Conservation (phyloP, 2,797 vertebrate genomes). For the Staurois parvus region DNA sequence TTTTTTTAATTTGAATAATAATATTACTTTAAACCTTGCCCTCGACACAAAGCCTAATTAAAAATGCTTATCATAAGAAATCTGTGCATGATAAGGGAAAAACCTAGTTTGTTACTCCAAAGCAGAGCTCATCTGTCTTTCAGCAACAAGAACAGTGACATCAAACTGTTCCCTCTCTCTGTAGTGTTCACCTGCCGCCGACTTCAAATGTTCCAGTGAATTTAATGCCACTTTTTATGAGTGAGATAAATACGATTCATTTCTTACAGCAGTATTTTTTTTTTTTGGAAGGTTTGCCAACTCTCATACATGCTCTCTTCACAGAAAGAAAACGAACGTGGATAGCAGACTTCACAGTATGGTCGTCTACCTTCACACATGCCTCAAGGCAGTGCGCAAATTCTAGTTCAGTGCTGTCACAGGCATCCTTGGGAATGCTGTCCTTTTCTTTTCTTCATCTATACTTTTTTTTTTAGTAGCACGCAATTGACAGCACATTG, state of each 20-base stretch:
- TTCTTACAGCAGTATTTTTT: neutral
- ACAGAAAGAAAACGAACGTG: constrained; percentile 23
- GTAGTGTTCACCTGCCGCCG: neutral
- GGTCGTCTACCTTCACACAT: constrained; percentile 19
- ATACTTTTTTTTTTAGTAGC: constrained; percentile 24
- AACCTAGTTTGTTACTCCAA: neutral
- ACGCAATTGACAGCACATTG: constrained; percentile 22
- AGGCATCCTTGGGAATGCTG: constrained; percentile 14
- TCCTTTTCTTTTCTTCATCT: constrained; percentile 32
- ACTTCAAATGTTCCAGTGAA: neutral
- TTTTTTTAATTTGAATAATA: too few species aligned
- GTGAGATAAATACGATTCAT: neutral
- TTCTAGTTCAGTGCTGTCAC: constrained; percentile 33
- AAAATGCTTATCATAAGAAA: neutral
- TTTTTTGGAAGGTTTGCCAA: constrained; percentile 13
- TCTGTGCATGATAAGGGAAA: neutral
- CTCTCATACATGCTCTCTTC: constrained; percentile 4
- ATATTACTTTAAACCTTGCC: too few species aligned
- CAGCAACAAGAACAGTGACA: neutral
- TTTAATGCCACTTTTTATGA: constrained; percentile 33
- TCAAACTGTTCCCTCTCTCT: neutral
- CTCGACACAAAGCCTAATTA: neutral
- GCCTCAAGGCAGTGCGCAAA: constrained; percentile 43
- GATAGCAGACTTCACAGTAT: constrained; percentile 19
- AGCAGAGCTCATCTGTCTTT: neutral